A percentile compares a stretch with the other conserved stretches of the same genome.
phyloP scores from a whole-genome alignment of 2,888 invertebrate species.

The Cheilosia urbana region DNA sequence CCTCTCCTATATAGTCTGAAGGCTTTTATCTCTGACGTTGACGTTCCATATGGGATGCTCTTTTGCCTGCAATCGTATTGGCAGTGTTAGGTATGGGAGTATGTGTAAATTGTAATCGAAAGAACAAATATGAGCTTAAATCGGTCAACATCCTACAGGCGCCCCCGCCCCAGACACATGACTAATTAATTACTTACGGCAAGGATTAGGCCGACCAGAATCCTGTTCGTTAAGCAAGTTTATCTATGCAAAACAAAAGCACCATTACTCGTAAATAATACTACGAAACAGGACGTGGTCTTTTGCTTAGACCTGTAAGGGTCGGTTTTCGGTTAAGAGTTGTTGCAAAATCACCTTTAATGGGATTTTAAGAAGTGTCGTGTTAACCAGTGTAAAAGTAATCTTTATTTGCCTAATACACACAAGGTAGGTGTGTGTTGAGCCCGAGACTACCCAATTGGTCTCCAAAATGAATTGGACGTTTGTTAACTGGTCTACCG shows the following conservation, averaged over 20 bases:
- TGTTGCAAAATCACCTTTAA: conserved; percentile 34
- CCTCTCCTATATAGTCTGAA: neutral
- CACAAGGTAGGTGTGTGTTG: conserved; percentile 14
- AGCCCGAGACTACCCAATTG: neutral
- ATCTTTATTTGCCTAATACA: conserved; percentile 41
- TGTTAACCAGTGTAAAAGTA: conserved; percentile 32
- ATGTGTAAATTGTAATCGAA: conserved; percentile 46
- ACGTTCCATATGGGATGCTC: conserved; percentile 33
- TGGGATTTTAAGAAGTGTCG: conserved; percentile 46
- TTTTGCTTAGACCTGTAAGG: conserved; percentile 5
- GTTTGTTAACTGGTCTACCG: neutral
- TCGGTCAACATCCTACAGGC: conserved; percentile 43
- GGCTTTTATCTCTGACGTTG: conserved; percentile 38
- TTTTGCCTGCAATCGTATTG: conserved; percentile 44
- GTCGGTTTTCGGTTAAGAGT: conserved; percentile 34
- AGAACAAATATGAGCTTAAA: conserved; percentile 53
- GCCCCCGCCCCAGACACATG: conserved; percentile 29
- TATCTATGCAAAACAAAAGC: conserved; percentile 25
- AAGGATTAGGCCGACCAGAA: conserved; percentile 47
- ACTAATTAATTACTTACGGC: conserved; percentile 73
- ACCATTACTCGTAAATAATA: conserved; percentile 41
- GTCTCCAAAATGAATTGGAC: neutral
- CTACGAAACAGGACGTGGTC: conserved; percentile 14
- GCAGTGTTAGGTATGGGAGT: neutral
- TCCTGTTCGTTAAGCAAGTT: conserved; percentile 24